Conservation (phyloP, 2,797 vertebrate genomes). For the Vultur gryphus region DNA sequence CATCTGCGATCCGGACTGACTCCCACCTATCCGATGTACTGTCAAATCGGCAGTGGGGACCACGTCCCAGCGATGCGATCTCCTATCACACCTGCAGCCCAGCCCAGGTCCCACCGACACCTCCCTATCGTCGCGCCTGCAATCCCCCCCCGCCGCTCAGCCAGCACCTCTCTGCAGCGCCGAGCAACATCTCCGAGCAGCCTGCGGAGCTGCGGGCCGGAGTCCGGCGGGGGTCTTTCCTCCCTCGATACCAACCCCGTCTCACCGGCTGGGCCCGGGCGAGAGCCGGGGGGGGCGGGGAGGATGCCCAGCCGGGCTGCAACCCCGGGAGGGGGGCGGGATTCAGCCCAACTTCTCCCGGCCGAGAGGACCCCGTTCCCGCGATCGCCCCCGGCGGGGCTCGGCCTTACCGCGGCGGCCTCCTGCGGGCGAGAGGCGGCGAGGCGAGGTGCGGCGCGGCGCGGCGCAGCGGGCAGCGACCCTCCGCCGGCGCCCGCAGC, state of each 20-base stretch:
- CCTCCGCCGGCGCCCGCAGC: not conserved
- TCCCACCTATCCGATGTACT: accelerated
- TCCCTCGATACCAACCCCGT: not conserved
- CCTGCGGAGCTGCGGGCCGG: not conserved
- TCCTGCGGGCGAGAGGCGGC: not conserved
- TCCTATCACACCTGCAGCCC: not conserved
- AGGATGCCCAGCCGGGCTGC: not conserved
- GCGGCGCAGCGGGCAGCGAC: accelerated
- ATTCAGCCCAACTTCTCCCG: not conserved
- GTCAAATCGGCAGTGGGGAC: not conserved
- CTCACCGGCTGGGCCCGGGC: not conserved
- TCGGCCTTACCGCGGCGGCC: conserved; percentile 11
- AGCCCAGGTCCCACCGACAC: not conserved
- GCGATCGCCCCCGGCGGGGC: not conserved
- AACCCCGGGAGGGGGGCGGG: too few species aligned
- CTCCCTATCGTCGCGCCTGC: not conserved
- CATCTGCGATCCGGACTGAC: not conserved
- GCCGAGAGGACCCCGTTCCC: not conserved
- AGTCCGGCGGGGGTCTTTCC: not conserved
- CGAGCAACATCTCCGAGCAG: not conserved
- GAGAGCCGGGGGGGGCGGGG: not conserved
- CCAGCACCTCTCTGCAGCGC: not conserved
- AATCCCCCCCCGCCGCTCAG: not conserved
- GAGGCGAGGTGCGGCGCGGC: not conserved
- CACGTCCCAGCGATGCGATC: not conserved